These are phyloP conservation scores for Propsilocerus akamusi DNA, from an alignment of 1,140 invertebrate genomes.

Conservation along the genomic window DNA sequence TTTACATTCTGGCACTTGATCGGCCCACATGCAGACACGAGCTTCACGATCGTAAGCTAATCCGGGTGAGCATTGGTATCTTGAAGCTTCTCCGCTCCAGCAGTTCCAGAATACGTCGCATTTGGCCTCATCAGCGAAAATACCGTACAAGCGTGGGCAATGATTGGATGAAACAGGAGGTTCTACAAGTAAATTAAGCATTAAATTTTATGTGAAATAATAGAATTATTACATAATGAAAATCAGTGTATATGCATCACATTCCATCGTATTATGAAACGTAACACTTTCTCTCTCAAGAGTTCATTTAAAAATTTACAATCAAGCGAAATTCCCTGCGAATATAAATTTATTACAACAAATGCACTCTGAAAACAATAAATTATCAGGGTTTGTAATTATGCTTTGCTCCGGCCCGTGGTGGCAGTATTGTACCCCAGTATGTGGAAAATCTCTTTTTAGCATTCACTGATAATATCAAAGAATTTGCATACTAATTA, in stretches of 20 bases:
- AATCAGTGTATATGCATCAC: too few relatives aligned
- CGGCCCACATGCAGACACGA: conserved; percentile 87
- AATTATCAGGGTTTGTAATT: too few relatives aligned
- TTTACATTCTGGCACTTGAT: conserved; percentile 80
- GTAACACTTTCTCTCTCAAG: too few relatives aligned
- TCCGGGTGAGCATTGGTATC: conserved; percentile 86
- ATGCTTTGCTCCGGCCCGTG: too few relatives aligned
- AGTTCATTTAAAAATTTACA: neutral
- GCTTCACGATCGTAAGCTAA: conserved; percentile 83
- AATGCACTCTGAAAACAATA: neutral
- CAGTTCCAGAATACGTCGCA: conserved; percentile 93
- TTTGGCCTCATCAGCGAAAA: conserved; percentile 74
- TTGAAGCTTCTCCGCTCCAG: conserved; percentile 84
- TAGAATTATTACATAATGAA: too few relatives aligned
- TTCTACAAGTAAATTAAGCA: conserved; percentile 31
- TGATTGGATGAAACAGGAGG: conserved; percentile 70
- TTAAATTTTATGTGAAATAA: neutral
- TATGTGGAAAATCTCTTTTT: neutral
- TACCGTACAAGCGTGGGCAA: conserved; percentile 75
- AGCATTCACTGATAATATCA: too few relatives aligned
- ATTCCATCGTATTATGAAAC: too few relatives aligned
- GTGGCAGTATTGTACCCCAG: neutral
- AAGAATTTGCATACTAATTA: too few relatives aligned
- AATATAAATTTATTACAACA: too few relatives aligned
- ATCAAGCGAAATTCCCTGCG: neutral